Conservation (phyloP, 2,113 vertebrate species). For the Trematomus loennbergii region DNA sequence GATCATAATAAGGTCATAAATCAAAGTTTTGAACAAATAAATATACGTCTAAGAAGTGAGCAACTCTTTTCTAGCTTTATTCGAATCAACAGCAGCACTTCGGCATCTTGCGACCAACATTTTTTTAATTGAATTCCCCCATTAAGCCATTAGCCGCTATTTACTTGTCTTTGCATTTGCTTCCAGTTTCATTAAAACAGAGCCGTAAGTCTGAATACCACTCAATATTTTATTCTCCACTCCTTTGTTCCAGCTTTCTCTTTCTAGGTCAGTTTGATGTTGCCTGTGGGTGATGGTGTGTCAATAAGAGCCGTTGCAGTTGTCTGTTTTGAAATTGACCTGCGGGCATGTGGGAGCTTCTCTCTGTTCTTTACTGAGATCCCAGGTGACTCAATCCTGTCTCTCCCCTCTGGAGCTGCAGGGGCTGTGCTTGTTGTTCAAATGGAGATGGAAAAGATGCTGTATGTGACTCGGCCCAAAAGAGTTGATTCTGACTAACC, state of each 20-base stretch:
- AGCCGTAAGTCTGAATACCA: constrained; percentile 41
- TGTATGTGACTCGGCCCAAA: constrained; percentile 27
- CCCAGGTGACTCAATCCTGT: constrained; percentile 66
- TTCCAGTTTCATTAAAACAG: constrained; percentile 52
- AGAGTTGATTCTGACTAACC: constrained; percentile 20
- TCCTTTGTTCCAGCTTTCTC: constrained; percentile 50
- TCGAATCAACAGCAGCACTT: background rate
- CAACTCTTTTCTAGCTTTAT: constrained; percentile 3
- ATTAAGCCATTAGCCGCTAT: background rate
- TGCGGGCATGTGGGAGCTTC: constrained; percentile 49
- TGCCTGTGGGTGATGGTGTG: constrained; percentile 49
- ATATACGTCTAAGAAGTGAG: background rate
- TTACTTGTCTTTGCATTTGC: constrained; percentile 8
- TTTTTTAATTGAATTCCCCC: constrained; percentile 9
- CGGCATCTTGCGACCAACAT: background rate
- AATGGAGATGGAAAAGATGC: constrained; percentile 38
- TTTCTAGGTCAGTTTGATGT: constrained; percentile 59
- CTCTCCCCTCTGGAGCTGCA: constrained; percentile 48
- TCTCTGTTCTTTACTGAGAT: constrained; percentile 63
- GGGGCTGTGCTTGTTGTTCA: constrained; percentile 40
- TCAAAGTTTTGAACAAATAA: background rate
- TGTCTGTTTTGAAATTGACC: constrained; percentile 74
- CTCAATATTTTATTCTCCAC: constrained; percentile 9
- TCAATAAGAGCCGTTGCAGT: constrained; percentile 62
- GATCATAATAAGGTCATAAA: background rate